Evolutionary conservation across 1,140 invertebrate genomes (phyloP), one percentile per base, ranked within the genome.

Genomic region (Drosophila elegans): DNA sequence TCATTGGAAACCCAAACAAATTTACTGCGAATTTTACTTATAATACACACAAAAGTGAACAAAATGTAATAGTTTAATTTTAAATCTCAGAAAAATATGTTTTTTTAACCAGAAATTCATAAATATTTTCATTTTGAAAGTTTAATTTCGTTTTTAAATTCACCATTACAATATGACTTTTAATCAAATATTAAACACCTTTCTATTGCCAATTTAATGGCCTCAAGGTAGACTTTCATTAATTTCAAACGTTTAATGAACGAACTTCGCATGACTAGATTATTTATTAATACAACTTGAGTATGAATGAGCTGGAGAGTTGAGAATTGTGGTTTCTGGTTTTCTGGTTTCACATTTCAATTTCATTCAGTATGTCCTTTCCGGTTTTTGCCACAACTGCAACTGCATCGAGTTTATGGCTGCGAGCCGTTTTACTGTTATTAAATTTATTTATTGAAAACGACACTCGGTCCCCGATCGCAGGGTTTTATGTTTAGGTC

Each of bases 401-500:
- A 39, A 21, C 16, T 45, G 46, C 46, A 55, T 42, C 42, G 55
- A 73, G 38, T 59, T 62, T 72, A 74, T 68, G 46, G 45, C 83
- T 54, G 56, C 54, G 21, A 49, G 83, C 74, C 42, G 54, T 55
- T 88, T 73, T 55, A 55, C 46, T 66, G 71, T 83, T 88, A 86
- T 88, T 79, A 63, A 76, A 76, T 86, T 82, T 83, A 82, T 86
- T 86, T 86, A 88, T 86, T 88, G 83, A 64, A 80, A 85, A 52
- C 72, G 53, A 71, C 44, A 53, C 25, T 13, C 49, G 51, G 36
- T 76, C 55, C 53, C 71, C 25, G 36, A 38, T 38, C 39, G 25
- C 11, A 49, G 51, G 16, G 63, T 42, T 71, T 75, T 54, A 39
- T 75, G 81, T 80, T 77, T 64, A 69, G 74, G 69, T 72, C 74